Base-by-base conservation (phyloP, 1,140 invertebrate species). In the Lordiphosa collinella region DNA sequence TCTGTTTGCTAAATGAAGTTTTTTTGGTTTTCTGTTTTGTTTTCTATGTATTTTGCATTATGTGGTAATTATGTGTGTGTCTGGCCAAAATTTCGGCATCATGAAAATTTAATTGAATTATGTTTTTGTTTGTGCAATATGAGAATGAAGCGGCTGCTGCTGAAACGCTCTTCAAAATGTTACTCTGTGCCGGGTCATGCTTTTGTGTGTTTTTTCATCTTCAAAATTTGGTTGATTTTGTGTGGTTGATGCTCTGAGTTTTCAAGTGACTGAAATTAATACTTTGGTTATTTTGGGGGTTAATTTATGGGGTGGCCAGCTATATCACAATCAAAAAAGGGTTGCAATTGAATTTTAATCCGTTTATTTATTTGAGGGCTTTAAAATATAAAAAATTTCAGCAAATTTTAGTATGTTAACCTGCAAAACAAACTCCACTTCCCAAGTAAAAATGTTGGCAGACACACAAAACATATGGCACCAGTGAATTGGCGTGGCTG, bases 91-190 rank as follows among this genome's bases (percentile, higher is more conserved):
- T 62, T 41, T 55, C 48, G 43, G 22, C 59, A 56, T 64, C 50
- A 61, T 63, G 34, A 50, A 65, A 51, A 55, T 63, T 55, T 65
- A 60, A 69, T 69, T 69, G 61, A 69, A 69, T 65, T 60, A 65
- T 60, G 53, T 36, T 57, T 37, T 67, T 34, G 57, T 52, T 52
- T 54, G 34, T 35, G 50, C 46, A 54, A 34, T 44, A 53, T 63
- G 37, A 53, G 53, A 63, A 32, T 57, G 37, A 22, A 52, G 35
- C 44, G 14, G 22, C 37, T 16, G 40, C 34, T 43, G 36, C 25
- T 46, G 54, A 53, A 47, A 22, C 14, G 46, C 22, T 51, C 36
- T 43, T 46, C 18, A 50, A 31, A 56, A 25, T 66, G 63, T 62
- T 62, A 43, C 46, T 62, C 46, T 56, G 44, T 49, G 54, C 54